Conservation (phyloP, 1,140 invertebrate species). For the Semibalanus balanoides region DNA sequence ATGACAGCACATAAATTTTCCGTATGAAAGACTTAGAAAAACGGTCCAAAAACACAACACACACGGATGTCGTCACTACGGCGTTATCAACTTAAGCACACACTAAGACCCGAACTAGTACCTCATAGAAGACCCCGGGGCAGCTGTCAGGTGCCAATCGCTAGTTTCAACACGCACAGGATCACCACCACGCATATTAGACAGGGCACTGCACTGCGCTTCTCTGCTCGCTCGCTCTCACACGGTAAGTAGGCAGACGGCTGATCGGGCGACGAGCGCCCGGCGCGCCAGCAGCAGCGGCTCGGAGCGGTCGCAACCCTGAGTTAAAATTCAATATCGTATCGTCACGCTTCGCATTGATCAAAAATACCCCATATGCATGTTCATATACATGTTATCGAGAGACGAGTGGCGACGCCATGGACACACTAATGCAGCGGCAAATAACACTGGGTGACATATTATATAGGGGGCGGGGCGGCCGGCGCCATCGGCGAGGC, state of each 20-base stretch:
- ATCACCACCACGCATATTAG: background rate
- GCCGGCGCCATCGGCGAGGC: background rate
- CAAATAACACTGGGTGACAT: background rate
- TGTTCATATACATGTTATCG: background rate
- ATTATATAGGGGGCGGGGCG: background rate
- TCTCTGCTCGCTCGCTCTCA: background rate
- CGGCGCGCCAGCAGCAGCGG: no score
- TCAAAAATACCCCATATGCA: background rate
- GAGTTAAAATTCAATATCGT: background rate
- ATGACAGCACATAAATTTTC: slow-evolving; percentile 2
- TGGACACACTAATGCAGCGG: background rate
- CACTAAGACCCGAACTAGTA: background rate
- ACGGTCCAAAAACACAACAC: slow-evolving; percentile 1
- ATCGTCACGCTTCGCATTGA: background rate
- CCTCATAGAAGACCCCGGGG: background rate
- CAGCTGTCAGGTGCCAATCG: background rate
- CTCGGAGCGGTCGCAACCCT: background rate
- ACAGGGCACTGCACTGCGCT: background rate
- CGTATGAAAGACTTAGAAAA: slow-evolving; percentile 2
- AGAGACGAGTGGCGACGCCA: background rate
- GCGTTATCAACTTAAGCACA: background rate
- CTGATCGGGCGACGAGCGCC: no score
- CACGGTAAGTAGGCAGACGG: background rate
- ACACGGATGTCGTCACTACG: background rate
- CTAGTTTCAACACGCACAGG: background rate